Base-by-base conservation (phyloP, 1,140 invertebrate species). In the Pseudobourletiella spinata region DNA sequence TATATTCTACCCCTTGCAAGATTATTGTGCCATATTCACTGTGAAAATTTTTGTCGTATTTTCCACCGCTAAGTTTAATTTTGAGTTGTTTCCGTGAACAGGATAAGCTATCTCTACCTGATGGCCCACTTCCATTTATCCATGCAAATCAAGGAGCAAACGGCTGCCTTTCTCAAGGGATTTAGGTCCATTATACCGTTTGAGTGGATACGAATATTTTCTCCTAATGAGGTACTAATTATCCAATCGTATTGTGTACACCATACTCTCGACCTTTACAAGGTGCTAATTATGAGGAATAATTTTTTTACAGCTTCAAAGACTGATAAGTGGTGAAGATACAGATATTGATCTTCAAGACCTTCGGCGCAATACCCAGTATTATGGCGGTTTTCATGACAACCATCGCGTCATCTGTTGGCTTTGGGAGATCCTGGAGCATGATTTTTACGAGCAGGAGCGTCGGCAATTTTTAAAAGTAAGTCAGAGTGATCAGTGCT, bases 121-220 rank as follows among this genome's bases (percentile, higher is more conserved):
- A 97, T 99, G 92, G 96, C 97, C 2, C 92, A 95, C 75, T 98
- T 97, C 75, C 85, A 94, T 64, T 96, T 99, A 88, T 90, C 97
- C 72, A 86, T 87, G 4, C 95, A 98, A 80, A 97, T 96, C 61
- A 88, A 89, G 71, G 90, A 98, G 57, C 97, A 99, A 78, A 95
- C 93, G 0, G 82, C 87, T 43, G 91, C 95, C 6, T 99, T 99
- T 73, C 93, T 96, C 30, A 86, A 87, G 71, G 97, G 97, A 2
- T 99, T 99, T 74, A 83, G 92, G 64, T 89, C 91, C 6, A 89
- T 99, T 56, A 89, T 99, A 39, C 94, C 93, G 76, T 84, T 85
- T 0, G 93, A 98, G 64, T 99, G 95, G 95, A 76, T 99, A 11
- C 83, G 86, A 0, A 79, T 99, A 61, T 99, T 99, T 74, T 98